phyloP scores from a whole-genome alignment of 2,888 invertebrate species.

The Balanococcus diminutus region DNA sequence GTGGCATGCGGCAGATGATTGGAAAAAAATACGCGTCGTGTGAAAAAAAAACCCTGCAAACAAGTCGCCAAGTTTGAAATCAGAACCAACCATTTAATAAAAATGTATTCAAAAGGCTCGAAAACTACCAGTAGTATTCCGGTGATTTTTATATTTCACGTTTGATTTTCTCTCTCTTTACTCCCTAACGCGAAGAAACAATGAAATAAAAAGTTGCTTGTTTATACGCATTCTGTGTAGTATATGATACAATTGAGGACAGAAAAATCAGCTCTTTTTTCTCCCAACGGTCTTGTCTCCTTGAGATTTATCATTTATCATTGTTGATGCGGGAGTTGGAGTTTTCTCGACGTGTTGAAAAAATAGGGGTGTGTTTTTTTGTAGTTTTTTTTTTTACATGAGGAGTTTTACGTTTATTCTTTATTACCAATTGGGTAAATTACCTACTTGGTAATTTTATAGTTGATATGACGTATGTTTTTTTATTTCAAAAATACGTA shows the following conservation, averaged over 20 bases:
- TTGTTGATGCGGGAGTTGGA: neutral
- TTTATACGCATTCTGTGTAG: neutral
- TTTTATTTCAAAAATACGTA: neutral
- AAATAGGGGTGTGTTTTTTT: neutral
- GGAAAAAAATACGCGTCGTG: neutral
- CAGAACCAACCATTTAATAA: neutral
- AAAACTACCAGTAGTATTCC: neutral
- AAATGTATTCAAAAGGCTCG: neutral
- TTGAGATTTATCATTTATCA: constrained; percentile 26
- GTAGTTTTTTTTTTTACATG: neutral
- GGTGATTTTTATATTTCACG: neutral
- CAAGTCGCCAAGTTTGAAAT: neutral
- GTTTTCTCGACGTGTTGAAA: neutral
- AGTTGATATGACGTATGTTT: neutral
- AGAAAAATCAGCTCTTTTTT: constrained; percentile 18
- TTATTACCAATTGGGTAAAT: neutral
- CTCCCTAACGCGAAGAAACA: neutral
- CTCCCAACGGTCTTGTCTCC: neutral
- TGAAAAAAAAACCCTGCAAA: neutral
- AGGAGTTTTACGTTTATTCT: neutral
- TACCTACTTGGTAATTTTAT: neutral
- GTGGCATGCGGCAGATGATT: neutral
- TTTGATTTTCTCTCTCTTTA: neutral
- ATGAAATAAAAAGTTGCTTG: constrained; percentile 13
- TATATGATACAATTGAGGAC: neutral